Conservation (phyloP, 2,888 invertebrate genomes). For the Himalopsyche tibetana region DNA sequence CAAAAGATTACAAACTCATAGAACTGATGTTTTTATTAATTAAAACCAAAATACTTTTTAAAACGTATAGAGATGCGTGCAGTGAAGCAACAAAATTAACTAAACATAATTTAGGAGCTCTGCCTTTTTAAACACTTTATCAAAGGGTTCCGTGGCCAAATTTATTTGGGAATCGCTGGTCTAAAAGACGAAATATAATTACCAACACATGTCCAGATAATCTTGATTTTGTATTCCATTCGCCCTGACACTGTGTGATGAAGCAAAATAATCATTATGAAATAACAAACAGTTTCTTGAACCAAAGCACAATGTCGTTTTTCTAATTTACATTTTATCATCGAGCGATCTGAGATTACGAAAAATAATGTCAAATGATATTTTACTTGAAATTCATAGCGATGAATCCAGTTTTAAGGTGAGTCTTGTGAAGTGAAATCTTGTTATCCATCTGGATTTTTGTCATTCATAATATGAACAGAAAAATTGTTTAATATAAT, state of each 20-base stretch:
- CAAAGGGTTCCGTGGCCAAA: no score
- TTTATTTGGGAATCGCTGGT: no score
- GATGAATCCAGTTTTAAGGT: conserved; percentile 40
- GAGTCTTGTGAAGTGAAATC: conserved; percentile 12
- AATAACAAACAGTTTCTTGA: conserved; percentile 64
- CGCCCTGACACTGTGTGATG: conserved; percentile 63
- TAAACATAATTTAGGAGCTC: no score
- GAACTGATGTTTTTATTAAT: no score
- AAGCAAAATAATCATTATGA: conserved; percentile 64
- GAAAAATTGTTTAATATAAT: no score
- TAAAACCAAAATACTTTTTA: no score
- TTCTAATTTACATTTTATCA: conserved; percentile 64
- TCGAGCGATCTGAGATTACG: conserved; percentile 63
- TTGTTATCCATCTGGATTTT: not conserved
- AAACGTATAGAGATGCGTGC: no score
- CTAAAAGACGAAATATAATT: conserved; percentile 19
- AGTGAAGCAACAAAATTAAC: no score
- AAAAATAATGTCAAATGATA: conserved; percentile 63
- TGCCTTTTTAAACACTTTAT: no score
- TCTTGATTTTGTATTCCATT: conserved; percentile 64
- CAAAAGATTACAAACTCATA: no score
- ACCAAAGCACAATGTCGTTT: conserved; percentile 58
- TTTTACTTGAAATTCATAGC: conserved; percentile 52
- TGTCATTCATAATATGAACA: no score
- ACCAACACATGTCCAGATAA: conserved; percentile 54